Percentiles rank a stretch among this genome's conserved stretches.
Evolutionary conservation across 2,888 invertebrate genomes (phyloP).

Genomic region (Heliconius cydno): DNA sequence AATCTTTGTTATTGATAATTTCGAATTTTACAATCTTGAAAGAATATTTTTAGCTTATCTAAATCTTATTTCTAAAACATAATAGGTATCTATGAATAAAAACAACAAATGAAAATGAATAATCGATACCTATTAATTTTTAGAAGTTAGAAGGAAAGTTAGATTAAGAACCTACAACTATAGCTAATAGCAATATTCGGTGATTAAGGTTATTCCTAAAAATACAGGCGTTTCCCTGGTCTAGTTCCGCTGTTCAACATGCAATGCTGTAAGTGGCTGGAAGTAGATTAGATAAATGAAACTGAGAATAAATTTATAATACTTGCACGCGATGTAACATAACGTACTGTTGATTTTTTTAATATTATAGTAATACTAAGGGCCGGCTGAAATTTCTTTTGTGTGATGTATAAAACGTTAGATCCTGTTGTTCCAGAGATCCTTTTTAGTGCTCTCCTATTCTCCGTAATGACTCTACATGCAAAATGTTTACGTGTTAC

Average conservation of each 20-base stretch:
- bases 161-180: no score
- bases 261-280: background rate
- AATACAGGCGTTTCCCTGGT: background rate
- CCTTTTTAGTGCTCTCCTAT: background rate
- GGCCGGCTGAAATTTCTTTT: background rate
- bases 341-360: background rate
- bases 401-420: background rate
- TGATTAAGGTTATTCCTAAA: background rate
- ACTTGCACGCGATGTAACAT: background rate
- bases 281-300: slow-evolving; percentile 7
- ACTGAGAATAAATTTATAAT: background rate
- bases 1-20: no score
- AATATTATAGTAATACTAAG: background rate
- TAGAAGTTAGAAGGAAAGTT: background rate
- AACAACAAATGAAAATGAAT: no score
- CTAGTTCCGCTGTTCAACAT: background rate
- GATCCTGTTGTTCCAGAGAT: background rate
- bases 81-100: no score
- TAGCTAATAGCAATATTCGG: background rate
- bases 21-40: no score
- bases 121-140: background rate
- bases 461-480: background rate
- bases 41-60: no score
- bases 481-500: background rate
- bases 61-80: no score